Evolutionary conservation across 2,113 vertebrate genomes (phyloP).

Genomic region (Saccopteryx bilineata): DNA sequence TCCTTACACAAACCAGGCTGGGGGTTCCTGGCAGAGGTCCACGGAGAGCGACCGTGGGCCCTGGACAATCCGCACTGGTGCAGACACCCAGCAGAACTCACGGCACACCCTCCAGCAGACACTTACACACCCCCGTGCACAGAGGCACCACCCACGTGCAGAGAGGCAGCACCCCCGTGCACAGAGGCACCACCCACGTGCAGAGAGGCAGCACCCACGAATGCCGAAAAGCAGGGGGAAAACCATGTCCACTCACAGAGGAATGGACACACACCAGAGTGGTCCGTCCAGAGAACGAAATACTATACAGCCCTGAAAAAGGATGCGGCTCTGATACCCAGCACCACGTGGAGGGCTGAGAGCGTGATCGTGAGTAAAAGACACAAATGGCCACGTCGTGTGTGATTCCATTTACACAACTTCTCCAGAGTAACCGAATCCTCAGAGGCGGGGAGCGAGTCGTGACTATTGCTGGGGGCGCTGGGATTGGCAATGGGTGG

Average conservation of each 20-base stretch:
- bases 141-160: accelerated
- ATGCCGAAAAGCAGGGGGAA: accelerated
- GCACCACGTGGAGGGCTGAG: accelerated
- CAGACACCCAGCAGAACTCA: accelerated
- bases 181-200: no score
- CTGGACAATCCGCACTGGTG: accelerated
- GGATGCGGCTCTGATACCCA: accelerated
- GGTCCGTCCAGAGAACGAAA: accelerated
- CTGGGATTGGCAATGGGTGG: accelerated
- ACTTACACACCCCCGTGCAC: accelerated
- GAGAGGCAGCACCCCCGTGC: no score
- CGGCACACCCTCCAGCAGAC: accelerated
- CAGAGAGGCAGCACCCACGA: accelerated
- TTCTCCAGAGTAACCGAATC: neutral
- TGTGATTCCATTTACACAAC: neutral
- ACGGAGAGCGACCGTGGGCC: accelerated
- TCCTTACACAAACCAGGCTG: no score
- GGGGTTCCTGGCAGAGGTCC: accelerated
- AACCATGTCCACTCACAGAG: accelerated
- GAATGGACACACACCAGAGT: accelerated
- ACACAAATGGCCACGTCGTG: accelerated
- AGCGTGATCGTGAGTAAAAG: accelerated
- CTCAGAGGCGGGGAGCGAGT: neutral
- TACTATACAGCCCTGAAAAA: neutral
- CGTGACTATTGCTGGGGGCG: neutral